Evolutionary conservation across 2,888 invertebrate genomes (phyloP).

Genomic region (Ophion slaviceki): DNA sequence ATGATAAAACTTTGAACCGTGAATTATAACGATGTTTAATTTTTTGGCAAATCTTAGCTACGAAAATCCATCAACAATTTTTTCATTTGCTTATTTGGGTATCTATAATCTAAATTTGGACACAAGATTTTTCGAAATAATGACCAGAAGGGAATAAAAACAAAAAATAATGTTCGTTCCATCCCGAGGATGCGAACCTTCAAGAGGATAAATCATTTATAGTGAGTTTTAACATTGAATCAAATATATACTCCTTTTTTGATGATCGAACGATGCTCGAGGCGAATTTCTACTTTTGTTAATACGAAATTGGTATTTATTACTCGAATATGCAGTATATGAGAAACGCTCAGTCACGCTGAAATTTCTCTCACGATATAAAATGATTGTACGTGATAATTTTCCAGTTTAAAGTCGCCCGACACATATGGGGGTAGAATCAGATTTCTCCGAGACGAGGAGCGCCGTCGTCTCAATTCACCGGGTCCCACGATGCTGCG

Average conservation of each 20-base stretch:
- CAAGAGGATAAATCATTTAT: neutral
- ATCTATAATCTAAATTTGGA: too few relatives aligned
- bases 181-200: neutral
- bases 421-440: slow-evolving; percentile 53
- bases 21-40: too few relatives aligned
- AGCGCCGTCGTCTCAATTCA: slow-evolving; percentile 39
- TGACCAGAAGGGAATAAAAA: neutral
- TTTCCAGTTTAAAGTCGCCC: slow-evolving; percentile 21
- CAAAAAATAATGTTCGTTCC: neutral
- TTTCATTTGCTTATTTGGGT: too few relatives aligned
- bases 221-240: neutral
- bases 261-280: neutral
- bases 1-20: too few relatives aligned
- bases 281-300: neutral
- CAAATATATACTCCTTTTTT: neutral
- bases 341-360: neutral
- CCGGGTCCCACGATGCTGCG: slow-evolving; percentile 64
- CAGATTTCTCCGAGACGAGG: slow-evolving; percentile 27
- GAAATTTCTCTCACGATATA: slow-evolving; percentile 5
- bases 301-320: neutral
- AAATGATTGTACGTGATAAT: slow-evolving; percentile 5
- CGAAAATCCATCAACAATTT: too few relatives aligned
- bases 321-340: neutral
- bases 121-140: too few relatives aligned
- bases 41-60: too few relatives aligned